Conservation (phyloP, 2,113 vertebrate species). For the Rissa tridactyla region DNA sequence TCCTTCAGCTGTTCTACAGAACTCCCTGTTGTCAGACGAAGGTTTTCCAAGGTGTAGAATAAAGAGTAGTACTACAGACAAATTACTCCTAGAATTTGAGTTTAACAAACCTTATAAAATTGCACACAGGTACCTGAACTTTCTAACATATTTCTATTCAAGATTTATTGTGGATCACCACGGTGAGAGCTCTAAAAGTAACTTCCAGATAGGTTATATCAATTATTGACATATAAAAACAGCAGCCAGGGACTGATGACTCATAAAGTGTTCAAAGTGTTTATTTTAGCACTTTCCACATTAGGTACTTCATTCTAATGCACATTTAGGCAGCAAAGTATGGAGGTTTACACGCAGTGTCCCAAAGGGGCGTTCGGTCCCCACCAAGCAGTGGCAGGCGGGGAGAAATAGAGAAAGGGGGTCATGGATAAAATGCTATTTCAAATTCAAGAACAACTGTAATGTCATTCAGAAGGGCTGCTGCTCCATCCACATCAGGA, state of each 20-base stretch:
- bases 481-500: not conserved
- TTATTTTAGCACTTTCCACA: slow-evolving; percentile 39
- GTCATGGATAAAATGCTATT: not conserved
- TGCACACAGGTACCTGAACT: not conserved
- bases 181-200: not conserved
- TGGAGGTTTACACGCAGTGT: not conserved
- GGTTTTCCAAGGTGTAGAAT: not conserved
- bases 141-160: not conserved
- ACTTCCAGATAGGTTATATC: not conserved
- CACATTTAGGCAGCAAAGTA: not conserved
- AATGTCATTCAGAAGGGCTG: not conserved
- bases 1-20: not conserved
- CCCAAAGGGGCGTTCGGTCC: not conserved
- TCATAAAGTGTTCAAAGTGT: not conserved
- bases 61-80: not conserved
- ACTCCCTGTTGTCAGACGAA: not conserved
- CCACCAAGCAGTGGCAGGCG: not conserved
- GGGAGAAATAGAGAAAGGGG: not conserved
- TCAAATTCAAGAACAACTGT: not conserved
- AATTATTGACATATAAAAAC: not conserved
- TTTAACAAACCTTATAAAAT: not conserved
- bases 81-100: not conserved
- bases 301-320: not conserved
- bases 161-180: not conserved
- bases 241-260: not conserved